Evolutionary conservation across 2,113 vertebrate species (phyloP).

Genomic region (Hucho hucho): DNA sequence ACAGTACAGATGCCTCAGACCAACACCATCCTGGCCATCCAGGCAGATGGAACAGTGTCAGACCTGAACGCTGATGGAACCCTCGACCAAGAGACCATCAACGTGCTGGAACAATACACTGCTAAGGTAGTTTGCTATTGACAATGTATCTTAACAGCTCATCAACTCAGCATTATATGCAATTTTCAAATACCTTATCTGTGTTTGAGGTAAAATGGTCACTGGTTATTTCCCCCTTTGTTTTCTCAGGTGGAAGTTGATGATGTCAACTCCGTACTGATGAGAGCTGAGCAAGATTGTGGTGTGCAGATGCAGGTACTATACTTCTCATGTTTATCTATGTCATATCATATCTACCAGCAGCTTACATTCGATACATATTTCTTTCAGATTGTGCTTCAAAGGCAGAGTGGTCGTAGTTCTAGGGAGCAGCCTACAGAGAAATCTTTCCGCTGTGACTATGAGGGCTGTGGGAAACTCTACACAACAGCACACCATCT

Average conservation of each 20-base stretch:
- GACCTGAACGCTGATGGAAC: slow-evolving; percentile 89
- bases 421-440: slow-evolving; percentile 86
- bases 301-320: slow-evolving; percentile 88
- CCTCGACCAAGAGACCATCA: slow-evolving; percentile 95
- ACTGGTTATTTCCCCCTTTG: neutral
- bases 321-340: neutral
- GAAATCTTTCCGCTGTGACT: slow-evolving; percentile 94
- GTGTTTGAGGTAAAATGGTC: neutral
- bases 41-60: slow-evolving; percentile 92
- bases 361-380: neutral
- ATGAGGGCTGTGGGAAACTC: slow-evolving; percentile 95
- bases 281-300: slow-evolving; percentile 85
- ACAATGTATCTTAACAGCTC: neutral
- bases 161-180: neutral
- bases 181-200: neutral
- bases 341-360: neutral
- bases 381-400: slow-evolving; percentile 86
- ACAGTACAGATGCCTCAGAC: slow-evolving; percentile 91
- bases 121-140: slow-evolving; percentile 78
- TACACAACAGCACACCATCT: slow-evolving; percentile 98
- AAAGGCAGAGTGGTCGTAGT: slow-evolving; percentile 80
- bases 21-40: slow-evolving; percentile 95
- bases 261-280: slow-evolving; percentile 81
- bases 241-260: slow-evolving; percentile 84
- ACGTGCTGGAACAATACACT: slow-evolving; percentile 93